phyloP scores from a whole-genome alignment of 2,113 vertebrate species.

The Argyrosomus japonicus region DNA sequence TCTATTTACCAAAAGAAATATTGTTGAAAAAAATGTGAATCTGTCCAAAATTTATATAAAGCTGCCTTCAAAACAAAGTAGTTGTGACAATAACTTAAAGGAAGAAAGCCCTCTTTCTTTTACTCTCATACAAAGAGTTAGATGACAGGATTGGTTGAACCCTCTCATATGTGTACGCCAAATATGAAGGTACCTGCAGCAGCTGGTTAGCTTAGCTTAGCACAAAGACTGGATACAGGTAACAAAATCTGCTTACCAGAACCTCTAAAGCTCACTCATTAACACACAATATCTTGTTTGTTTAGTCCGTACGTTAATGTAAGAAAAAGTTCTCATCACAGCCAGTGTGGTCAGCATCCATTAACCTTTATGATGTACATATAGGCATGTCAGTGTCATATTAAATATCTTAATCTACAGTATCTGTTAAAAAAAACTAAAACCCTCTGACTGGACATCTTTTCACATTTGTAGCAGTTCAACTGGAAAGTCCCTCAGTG shows the following conservation, averaged over 20 bases:
- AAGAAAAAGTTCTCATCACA: background rate
- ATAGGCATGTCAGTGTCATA: background rate
- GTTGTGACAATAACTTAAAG: background rate
- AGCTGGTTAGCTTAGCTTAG: background rate
- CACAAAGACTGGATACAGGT: background rate
- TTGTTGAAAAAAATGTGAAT: too few relatives aligned
- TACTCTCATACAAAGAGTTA: background rate
- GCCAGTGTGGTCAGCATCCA: too few relatives aligned
- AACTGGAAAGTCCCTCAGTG: background rate
- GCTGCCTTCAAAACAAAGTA: too few relatives aligned
- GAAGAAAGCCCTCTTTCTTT: background rate
- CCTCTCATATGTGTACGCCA: background rate
- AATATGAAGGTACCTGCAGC: background rate
- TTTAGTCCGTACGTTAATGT: too few relatives aligned
- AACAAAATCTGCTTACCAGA: background rate
- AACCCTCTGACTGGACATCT: background rate
- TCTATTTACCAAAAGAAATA: too few relatives aligned
- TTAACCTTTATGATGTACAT: background rate
- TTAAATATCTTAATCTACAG: slow-evolving; percentile 10
- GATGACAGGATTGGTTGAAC: background rate
- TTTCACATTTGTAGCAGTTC: slow-evolving; percentile 12
- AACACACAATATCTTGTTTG: too few relatives aligned
- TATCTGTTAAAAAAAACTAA: background rate
- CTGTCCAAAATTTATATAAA: too few relatives aligned
- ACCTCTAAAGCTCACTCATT: background rate